Conservation (phyloP, 2,113 vertebrate genomes). For the Chamaea fasciata region DNA sequence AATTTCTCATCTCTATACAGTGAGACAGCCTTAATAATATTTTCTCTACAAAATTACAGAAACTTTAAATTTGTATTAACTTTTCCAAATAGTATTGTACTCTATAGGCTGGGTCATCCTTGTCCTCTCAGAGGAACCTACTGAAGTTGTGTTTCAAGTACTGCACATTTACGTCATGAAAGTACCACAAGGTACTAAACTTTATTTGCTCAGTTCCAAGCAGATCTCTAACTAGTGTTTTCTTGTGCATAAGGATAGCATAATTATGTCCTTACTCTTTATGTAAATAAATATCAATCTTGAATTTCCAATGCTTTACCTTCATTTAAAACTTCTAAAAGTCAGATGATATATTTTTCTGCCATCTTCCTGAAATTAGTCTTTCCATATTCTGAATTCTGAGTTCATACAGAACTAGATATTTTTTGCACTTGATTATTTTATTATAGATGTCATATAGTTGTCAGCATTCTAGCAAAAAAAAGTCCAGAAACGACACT, state of each 20-base stretch:
- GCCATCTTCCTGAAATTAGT: background rate
- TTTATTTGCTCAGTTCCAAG: background rate
- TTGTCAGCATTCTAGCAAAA: background rate
- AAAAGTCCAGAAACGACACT: background rate
- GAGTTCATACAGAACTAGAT: background rate
- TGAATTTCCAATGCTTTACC: background rate
- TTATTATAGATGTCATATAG: background rate
- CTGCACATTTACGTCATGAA: background rate
- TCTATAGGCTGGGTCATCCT: background rate
- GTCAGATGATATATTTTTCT: accelerated
- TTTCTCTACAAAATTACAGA: background rate
- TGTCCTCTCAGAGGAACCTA: background rate
- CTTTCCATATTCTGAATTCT: background rate
- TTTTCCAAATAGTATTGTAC: background rate
- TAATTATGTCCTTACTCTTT: background rate
- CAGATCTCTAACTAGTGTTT: background rate
- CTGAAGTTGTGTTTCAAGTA: background rate
- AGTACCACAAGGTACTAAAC: background rate
- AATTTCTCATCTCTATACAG: background rate
- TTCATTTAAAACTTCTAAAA: background rate
- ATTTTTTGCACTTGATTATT: background rate
- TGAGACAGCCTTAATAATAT: background rate
- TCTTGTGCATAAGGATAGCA: background rate
- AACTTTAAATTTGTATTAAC: background rate
- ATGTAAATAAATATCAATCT: background rate